Conservation (phyloP, 23 tunicate species). For the Trididemnum nubilum region DNA sequence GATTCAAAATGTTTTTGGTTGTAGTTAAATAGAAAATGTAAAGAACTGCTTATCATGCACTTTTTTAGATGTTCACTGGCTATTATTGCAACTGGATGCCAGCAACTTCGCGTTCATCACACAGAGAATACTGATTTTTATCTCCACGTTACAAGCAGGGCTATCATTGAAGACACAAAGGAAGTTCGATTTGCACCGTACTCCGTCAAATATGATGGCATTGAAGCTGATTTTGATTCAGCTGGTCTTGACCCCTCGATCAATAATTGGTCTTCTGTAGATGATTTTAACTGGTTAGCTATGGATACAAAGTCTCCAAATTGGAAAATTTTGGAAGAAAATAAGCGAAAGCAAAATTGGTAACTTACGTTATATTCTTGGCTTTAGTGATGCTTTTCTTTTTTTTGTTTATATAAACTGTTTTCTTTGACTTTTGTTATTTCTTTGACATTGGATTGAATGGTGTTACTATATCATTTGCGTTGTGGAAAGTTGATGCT, state of each 20-base stretch:
- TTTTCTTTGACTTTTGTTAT: no score
- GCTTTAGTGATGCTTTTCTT: no score
- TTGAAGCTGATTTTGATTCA: constrained; percentile 32
- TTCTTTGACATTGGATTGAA: no score
- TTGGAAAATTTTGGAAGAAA: constrained; percentile 55
- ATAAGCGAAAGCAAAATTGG: constrained; percentile 33
- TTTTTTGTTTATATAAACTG: no score
- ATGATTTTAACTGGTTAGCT: constrained; percentile 90
- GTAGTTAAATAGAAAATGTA: no score
- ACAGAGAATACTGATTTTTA: constrained; percentile 71
- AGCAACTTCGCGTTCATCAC: constrained; percentile 86
- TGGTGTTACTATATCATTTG: no score
- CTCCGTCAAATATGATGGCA: constrained; percentile 37
- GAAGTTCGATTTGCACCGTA: constrained; percentile 73
- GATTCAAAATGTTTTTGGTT: no score
- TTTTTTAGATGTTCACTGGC: constrained; percentile 58
- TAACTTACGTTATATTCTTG: background rate
- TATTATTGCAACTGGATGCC: constrained; percentile 78
- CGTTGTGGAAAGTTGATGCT: no score
- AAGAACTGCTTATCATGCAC: no score
- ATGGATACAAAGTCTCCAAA: constrained; percentile 72
- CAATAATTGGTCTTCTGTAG: constrained; percentile 83
- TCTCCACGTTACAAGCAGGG: constrained; percentile 86
- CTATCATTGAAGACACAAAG: constrained; percentile 82
- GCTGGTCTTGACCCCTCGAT: constrained; percentile 42